A percentile compares a stretch with the other conserved stretches of the same genome.
These are phyloP conservation scores for Magallana nippona DNA, from an alignment of 2,888 invertebrate species.

Conservation along the genomic window DNA sequence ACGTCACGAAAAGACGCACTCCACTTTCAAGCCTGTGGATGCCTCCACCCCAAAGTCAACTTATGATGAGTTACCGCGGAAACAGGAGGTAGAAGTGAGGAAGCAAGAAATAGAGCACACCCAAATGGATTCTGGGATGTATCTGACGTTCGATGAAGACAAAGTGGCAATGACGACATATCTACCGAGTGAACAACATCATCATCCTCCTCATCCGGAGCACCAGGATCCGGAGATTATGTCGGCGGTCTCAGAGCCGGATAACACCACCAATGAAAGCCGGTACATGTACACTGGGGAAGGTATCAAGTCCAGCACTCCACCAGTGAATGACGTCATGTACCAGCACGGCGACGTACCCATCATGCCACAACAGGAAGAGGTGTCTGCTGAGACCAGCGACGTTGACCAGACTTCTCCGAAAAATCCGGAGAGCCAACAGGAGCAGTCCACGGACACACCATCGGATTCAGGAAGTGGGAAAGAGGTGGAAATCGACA, in stretches of 20 bases:
- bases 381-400: neutral
- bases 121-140: conserved; percentile 19
- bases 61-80: neutral
- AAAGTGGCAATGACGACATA: conserved; percentile 9
- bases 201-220: neutral
- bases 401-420: neutral
- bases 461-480: neutral
- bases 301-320: neutral
- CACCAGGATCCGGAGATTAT: neutral
- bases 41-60: neutral
- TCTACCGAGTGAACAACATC: neutral
- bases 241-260: neutral
- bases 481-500: conserved; percentile 7
- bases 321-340: neutral
- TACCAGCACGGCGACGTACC: neutral
- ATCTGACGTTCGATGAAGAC: conserved; percentile 29
- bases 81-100: conserved; percentile 25
- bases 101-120: conserved; percentile 18
- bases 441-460: neutral
- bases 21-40: neutral
- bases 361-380: conserved; percentile 17
- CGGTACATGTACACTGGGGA: conserved; percentile 1
- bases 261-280: neutral
- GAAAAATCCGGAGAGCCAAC: neutral
- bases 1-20: conserved; percentile 32